Base-by-base conservation (phyloP, 2,888 invertebrate species). In the Lasius fuliginosus region DNA sequence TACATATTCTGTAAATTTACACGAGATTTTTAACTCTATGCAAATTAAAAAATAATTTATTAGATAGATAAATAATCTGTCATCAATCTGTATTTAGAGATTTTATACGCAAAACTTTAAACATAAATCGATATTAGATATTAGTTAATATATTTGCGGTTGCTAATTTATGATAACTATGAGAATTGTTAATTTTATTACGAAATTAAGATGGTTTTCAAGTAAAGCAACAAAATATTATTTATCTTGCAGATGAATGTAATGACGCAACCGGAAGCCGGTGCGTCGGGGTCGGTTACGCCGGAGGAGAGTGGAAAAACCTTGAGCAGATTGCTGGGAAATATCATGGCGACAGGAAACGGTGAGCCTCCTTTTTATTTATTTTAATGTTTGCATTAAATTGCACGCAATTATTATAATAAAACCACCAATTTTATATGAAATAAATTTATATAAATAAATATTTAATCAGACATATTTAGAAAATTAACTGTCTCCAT, bases 311-410 rank as follows among this genome's bases (percentile, higher is more conserved):
- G 97, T 67, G 97, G 98, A 85, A 96, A 96, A 56, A 97, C 98
- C 83, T 97, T 98, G 94, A 98, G 98, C 92, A 98, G 98, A 95
- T 96, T 98, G 95, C 88, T 94, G 68, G 94, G 94, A 77, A 92
- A 91, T 49, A 98, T 97, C 84, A 95, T 98, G 73, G 98, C 98
- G 87, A 98, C 98, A 95, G 98, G 98, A 95, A 98, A 97, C 96
- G 98, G 98, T 97, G 94, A 95, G 93, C 91, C 9, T 36, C 5
- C 46, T 30, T 30, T 23, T 46, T 60, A 15, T 33, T 67, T 53
- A 18, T 4, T 23, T 82, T 56, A 27, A 33, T 76, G 46, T 42
- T 67, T 11, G 9, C 15, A 23, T 69, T 73, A 49, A 11, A 30
- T n/a, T 15, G 27, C 40, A 46, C 4, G 15, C 9, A 8, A 76